Evolutionary conservation across 2,888 invertebrate genomes (phyloP).

Genomic region (Pyrrhia umbra): DNA sequence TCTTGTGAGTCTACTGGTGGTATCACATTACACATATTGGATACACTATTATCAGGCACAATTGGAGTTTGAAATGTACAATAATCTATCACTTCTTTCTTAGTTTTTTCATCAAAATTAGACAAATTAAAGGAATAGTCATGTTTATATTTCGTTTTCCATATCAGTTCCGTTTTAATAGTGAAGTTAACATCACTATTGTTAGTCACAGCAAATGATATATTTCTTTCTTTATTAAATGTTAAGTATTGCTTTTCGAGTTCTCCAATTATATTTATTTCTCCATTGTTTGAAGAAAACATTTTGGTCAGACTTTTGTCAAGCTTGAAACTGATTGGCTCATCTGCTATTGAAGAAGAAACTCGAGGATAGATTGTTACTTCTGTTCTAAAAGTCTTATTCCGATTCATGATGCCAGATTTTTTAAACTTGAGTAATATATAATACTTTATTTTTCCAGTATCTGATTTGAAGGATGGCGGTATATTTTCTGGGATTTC

Average conservation of each 20-base stretch:
- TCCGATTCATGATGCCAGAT: neutral
- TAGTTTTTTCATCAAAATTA: neutral
- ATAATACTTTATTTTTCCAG: slow-evolving; percentile 26
- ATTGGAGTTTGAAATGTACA: slow-evolving; percentile 15
- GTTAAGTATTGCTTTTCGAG: slow-evolving; percentile 37
- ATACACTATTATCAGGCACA: slow-evolving; percentile 28
- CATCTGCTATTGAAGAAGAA: slow-evolving; percentile 6
- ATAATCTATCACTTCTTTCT: slow-evolving; percentile 13
- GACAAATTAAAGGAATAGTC: neutral
- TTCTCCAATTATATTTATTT: slow-evolving; percentile 25
- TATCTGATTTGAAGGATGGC: slow-evolving; percentile 20
- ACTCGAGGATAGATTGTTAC: slow-evolving; percentile 15
- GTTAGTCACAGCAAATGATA: slow-evolving; percentile 21
- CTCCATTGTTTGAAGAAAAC: slow-evolving; percentile 18
- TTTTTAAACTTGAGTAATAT: slow-evolving; percentile 39
- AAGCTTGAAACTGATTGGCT: slow-evolving; percentile 14
- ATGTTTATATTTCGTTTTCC: slow-evolving; percentile 11
- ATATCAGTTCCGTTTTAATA: slow-evolving; percentile 30
- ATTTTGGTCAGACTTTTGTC: slow-evolving; percentile 27
- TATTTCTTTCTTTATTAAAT: slow-evolving; percentile 13
- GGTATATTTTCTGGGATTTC: slow-evolving; percentile 34
- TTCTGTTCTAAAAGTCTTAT: slow-evolving; percentile 9
- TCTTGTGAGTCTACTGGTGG: slow-evolving; percentile 14
- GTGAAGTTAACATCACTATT: slow-evolving; percentile 14
- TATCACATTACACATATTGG: slow-evolving; percentile 20